Evolutionary conservation across 2,888 invertebrate genomes (phyloP).

Genomic region (Mesoligia furuncula): DNA sequence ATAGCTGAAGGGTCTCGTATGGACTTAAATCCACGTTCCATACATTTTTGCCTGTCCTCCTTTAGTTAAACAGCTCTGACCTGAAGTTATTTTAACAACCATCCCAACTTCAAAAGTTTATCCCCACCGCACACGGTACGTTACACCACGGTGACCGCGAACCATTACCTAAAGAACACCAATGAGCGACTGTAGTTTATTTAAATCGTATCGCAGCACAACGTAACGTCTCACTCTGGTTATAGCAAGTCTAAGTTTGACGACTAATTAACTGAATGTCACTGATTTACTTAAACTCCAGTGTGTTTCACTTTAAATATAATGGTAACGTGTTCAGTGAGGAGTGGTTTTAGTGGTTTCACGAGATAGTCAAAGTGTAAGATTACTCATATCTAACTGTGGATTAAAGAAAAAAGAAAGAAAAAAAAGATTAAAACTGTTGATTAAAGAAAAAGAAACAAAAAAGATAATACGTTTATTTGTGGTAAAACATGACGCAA

Average conservation of each 20-base stretch:
- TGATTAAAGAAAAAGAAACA: too few species aligned
- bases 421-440: too few species aligned
- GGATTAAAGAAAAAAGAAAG: too few species aligned
- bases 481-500: too few species aligned
- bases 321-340: not conserved
- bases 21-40: not conserved
- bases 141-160: slow-evolving; percentile 23
- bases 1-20: not conserved
- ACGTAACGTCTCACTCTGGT: slow-evolving; percentile 26
- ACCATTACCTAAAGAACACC: slow-evolving; percentile 38
- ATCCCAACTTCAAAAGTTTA: slow-evolving; percentile 14
- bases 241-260: slow-evolving; percentile 40
- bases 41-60: not conserved
- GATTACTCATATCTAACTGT: not conserved
- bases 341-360: not conserved
- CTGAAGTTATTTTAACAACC: not conserved
- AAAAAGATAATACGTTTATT: not conserved
- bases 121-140: not conserved
- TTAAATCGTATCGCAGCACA: slow-evolving; percentile 49
- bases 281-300: slow-evolving; percentile 28
- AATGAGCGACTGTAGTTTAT: slow-evolving; percentile 53
- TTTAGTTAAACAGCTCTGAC: not conserved
- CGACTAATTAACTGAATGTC: slow-evolving; percentile 42
- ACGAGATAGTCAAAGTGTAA: not conserved
- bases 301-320: slow-evolving; percentile 24